Evolutionary conservation across 1,140 invertebrate genomes (phyloP).

Genomic region (Euwallacea fornicatus): DNA sequence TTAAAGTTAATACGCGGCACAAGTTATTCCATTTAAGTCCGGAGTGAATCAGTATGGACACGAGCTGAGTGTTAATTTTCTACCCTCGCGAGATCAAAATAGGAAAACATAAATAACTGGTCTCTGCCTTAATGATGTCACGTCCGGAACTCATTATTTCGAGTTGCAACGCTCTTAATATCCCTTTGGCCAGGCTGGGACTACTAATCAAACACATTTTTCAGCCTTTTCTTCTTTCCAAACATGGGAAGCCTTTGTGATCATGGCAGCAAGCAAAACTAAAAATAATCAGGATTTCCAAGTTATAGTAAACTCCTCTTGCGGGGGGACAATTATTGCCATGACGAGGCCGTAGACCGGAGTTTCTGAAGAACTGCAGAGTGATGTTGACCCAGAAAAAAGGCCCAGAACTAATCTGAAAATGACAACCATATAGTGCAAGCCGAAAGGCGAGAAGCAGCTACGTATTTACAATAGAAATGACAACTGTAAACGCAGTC

Average conservation of each 20-base stretch:
- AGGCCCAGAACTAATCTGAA: not conserved
- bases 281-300: not conserved
- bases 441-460: too few relatives aligned
- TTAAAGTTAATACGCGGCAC: constrained; percentile 37
- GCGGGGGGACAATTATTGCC: not conserved
- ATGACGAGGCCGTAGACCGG: not conserved
- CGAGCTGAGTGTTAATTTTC: constrained; percentile 53
- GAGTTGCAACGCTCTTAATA: constrained; percentile 53
- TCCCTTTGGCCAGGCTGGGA: constrained; percentile 42
- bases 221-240: constrained; percentile 10
- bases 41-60: constrained; percentile 50
- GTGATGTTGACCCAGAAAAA: not conserved
- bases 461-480: too few relatives aligned
- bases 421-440: too few relatives aligned
- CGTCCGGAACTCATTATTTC: constrained; percentile 56
- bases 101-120: constrained; percentile 55
- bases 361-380: not conserved
- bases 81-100: constrained; percentile 52
- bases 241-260: too few relatives aligned
- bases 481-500: too few relatives aligned
- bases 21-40: constrained; percentile 48
- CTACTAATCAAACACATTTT: constrained; percentile 49
- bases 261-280: too few relatives aligned
- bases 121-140: constrained; percentile 55
- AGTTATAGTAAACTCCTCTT: not conserved